Percentiles rank a stretch among this genome's conserved stretches.
phyloP scores from a whole-genome alignment of 2,113 vertebrate genomes.

The Cavia porcellus region DNA sequence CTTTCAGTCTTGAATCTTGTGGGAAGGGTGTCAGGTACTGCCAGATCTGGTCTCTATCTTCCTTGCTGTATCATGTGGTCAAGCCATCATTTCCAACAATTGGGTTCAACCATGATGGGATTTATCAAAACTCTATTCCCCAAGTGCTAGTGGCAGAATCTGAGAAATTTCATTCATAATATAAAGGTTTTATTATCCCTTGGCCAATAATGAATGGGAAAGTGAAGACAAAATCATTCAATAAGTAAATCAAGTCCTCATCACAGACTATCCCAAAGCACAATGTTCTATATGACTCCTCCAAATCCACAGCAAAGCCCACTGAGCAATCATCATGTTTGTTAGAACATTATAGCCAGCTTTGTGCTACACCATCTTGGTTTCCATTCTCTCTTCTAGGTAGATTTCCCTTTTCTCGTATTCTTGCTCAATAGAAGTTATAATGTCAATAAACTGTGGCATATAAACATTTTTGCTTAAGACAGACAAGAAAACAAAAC shows the following conservation, averaged over 20 bases:
- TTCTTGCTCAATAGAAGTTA: not conserved
- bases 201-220: not conserved
- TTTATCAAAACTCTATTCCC: not conserved
- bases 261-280: not conserved
- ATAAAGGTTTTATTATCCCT: not conserved
- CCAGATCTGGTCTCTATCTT: not conserved
- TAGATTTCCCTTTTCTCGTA: not conserved
- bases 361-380: not conserved
- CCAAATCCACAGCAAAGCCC: accelerated
- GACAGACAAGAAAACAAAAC: not conserved
- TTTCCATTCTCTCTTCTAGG: not conserved
- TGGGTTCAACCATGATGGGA: not conserved
- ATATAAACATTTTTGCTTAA: not conserved
- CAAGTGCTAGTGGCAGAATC: not conserved
- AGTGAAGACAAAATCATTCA: not conserved
- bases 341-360: not conserved
- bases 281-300: not conserved
- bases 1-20: too few relatives aligned
- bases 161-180: not conserved
- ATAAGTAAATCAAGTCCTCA: not conserved
- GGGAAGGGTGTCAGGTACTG: not conserved
- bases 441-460: not conserved
- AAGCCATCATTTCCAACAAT: not conserved
- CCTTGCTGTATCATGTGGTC: not conserved
- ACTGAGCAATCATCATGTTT: not conserved